phyloP scores from a whole-genome alignment of 35 echinoderm and acorn worm species.

The Anneissia japonica region DNA sequence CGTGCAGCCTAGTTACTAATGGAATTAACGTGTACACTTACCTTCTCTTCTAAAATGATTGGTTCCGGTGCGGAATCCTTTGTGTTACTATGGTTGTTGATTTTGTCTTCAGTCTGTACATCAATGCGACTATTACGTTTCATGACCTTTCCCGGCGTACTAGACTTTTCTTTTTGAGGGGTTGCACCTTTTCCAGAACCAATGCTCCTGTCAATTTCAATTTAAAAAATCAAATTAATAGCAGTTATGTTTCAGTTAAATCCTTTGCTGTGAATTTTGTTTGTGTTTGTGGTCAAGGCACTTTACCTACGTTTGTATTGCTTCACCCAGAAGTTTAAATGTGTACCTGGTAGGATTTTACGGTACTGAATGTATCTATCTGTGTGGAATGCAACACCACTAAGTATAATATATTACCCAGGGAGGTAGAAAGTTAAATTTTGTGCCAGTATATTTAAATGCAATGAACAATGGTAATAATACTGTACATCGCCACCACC shows the following conservation, averaged over 20 bases:
- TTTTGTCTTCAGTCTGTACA: slow-evolving; percentile 42
- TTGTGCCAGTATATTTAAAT: too few relatives aligned
- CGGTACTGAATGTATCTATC: not conserved
- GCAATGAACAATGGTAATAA: too few relatives aligned
- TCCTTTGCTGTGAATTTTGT: too few relatives aligned
- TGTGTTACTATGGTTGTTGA: slow-evolving; percentile 62
- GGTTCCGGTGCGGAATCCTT: slow-evolving; percentile 58
- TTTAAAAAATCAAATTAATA: not conserved
- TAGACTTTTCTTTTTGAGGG: slow-evolving; percentile 14
- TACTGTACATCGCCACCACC: too few relatives aligned
- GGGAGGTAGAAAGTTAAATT: too few relatives aligned
- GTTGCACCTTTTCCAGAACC: slow-evolving; percentile 7
- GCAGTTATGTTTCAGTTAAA: too few relatives aligned
- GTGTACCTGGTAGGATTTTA: not conserved
- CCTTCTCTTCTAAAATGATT: slow-evolving; percentile 89
- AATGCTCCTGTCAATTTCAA: slow-evolving; percentile 2
- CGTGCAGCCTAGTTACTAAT: too few relatives aligned
- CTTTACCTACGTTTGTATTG: not conserved
- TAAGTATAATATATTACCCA: too few relatives aligned
- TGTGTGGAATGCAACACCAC: too few relatives aligned
- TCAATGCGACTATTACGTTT: slow-evolving; percentile 43
- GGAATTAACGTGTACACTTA: slow-evolving; percentile 6
- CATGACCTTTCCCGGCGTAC: slow-evolving; percentile 52
- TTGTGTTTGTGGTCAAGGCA: not conserved
- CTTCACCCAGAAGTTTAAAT: not conserved